Conservation (phyloP, 2,888 invertebrate genomes). For the Perizoma affinitatum region DNA sequence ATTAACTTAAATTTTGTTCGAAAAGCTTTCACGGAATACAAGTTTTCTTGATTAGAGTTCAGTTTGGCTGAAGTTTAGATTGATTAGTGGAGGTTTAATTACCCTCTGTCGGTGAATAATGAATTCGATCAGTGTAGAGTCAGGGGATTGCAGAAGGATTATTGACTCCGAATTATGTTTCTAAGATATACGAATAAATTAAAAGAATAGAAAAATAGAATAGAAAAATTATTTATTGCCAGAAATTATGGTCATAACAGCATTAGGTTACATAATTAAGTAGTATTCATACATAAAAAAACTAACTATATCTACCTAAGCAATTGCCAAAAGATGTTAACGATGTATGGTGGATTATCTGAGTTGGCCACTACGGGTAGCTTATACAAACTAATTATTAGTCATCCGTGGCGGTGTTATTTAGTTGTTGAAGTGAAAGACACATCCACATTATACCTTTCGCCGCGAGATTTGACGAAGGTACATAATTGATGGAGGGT, state of each 20-base stretch:
- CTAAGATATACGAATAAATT: slow-evolving; percentile 38
- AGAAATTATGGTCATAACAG: no score
- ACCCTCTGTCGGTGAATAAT: slow-evolving; percentile 82
- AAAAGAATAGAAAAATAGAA: no score
- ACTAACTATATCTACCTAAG: no score
- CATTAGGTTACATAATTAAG: no score
- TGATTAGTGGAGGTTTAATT: slow-evolving; percentile 84
- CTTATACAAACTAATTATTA: background rate
- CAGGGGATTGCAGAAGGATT: slow-evolving; percentile 70
- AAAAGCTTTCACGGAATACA: slow-evolving; percentile 83
- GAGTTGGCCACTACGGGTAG: no score
- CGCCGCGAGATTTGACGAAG: slow-evolving; percentile 45
- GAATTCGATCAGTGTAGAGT: slow-evolving; percentile 79
- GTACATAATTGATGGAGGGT: slow-evolving; percentile 71
- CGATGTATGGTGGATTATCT: no score
- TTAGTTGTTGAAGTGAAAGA: slow-evolving; percentile 24
- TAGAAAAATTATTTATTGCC: no score
- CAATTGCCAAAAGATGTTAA: no score
- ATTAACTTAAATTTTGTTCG: slow-evolving; percentile 84
- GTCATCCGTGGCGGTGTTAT: background rate
- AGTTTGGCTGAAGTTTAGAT: slow-evolving; percentile 82
- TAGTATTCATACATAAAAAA: no score
- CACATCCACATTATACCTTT: slow-evolving; percentile 56
- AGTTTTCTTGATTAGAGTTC: slow-evolving; percentile 85
- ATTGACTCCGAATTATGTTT: slow-evolving; percentile 62